Evolutionary conservation across 2,888 invertebrate genomes (phyloP), one percentile per base, ranked within the genome.

Genomic region (Reticulitermes lucifugus): DNA sequence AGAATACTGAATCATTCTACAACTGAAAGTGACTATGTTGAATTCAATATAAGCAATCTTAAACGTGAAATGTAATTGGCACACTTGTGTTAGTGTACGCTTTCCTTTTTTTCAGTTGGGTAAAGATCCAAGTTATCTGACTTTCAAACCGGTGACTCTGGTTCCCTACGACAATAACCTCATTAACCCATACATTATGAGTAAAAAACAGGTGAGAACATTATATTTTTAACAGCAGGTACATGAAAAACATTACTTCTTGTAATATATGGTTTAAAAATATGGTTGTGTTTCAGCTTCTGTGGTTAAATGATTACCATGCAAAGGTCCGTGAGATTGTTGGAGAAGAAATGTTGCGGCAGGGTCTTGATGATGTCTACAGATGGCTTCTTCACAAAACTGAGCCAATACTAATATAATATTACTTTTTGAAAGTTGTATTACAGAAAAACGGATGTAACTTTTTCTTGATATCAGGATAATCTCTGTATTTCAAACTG

Each of bases 101-200:
- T 25, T 65, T 83, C 21, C 84, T 87, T 88, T 87, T 79, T 87
- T 84, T 79, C 87, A 82, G 86, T 60, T 70, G 65, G 65, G 65
- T 10, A 65, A 9, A 83, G 75, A 90, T 41, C 89, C 89, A 79
- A 90, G 88, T 25, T 91, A 89, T 87, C 88, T 93, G 85, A 90
- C 91, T 12, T 93, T 93, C 89, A 91, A 92, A 87, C 90, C 93
- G 18, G 89, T 93, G 25, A 93, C 93, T 0, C 88, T 92, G 82
- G 92, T 93, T 35, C 92, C 92, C 22, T 92, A 92, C 86, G 91
- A 93, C 88, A 90, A 89, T 70, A 91, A 92, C 79, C 89, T 93
- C 87, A 91, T 93, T 77, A 90, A 91, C 84, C 89, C 90, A 4
- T 88, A 89, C 22, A 88, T 93, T 86, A 89, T 93, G 70, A 90